phyloP scores from a whole-genome alignment of 1,140 invertebrate genomes.

The Drosophila watanabei region DNA sequence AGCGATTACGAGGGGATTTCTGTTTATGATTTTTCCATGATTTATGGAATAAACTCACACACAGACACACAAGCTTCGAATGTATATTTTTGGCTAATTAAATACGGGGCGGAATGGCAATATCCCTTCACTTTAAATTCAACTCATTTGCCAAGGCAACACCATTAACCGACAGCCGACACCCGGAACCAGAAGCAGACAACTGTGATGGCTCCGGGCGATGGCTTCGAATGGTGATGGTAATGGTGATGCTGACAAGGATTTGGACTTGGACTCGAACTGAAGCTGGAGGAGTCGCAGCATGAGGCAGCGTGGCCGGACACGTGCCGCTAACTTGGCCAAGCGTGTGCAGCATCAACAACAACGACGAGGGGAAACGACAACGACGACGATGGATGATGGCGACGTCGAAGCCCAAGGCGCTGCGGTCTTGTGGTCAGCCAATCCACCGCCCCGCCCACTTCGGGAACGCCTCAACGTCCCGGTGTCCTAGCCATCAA shows the following conservation, averaged over 20 bases:
- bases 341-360: constrained; percentile 79
- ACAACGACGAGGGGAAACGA: constrained; percentile 45
- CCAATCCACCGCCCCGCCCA: constrained; percentile 49
- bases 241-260: constrained; percentile 16
- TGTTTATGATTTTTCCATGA: constrained; percentile 35
- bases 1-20: constrained; percentile 20
- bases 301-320: constrained; percentile 67
- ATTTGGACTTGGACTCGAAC: constrained; percentile 3
- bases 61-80: not conserved
- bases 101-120: constrained; percentile 51
- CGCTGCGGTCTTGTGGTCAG: constrained; percentile 73
- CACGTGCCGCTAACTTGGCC: constrained; percentile 76
- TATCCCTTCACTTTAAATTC: constrained; percentile 66
- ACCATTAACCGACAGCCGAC: constrained; percentile 40
- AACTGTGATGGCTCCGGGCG: constrained; percentile 61
- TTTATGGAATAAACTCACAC: constrained; percentile 48
- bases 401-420: constrained; percentile 33
- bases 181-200: constrained; percentile 50
- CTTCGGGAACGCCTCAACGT: constrained; percentile 15
- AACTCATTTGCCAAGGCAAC: constrained; percentile 49
- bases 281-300: constrained; percentile 54
- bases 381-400: constrained; percentile 47
- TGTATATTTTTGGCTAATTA: constrained; percentile 67
- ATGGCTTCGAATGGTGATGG: constrained; percentile 30
- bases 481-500: constrained; percentile 2